Conservation (phyloP, 2,113 vertebrate species). For the Montifringilla adamsi region DNA sequence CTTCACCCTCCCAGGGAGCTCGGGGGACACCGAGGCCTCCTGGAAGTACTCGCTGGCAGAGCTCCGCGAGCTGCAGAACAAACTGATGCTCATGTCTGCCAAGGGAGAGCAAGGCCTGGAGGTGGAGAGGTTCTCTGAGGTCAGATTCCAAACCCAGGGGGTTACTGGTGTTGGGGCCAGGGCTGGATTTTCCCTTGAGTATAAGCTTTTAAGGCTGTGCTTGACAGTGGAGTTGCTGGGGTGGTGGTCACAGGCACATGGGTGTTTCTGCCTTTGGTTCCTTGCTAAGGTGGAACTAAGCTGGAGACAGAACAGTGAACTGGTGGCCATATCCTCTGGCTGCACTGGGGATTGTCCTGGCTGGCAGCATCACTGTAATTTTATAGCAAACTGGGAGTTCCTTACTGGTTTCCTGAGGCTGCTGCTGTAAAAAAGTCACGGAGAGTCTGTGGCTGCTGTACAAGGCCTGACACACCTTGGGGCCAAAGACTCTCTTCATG, state of each 20-base stretch:
- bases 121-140: constrained; percentile 91
- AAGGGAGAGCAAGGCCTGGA: constrained; percentile 88
- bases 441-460: not conserved
- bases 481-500: not conserved
- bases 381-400: not conserved
- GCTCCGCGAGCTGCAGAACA: constrained; percentile 90
- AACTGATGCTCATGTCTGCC: constrained; percentile 96
- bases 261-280: not conserved
- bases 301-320: not conserved
- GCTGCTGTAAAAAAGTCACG: not conserved
- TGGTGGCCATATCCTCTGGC: not conserved
- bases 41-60: constrained; percentile 84
- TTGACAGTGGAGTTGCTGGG: not conserved
- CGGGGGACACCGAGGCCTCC: constrained; percentile 2
- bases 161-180: not conserved
- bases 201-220: not conserved
- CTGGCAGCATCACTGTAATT: not conserved
- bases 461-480: not conserved
- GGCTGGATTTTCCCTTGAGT: not conserved
- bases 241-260: not conserved
- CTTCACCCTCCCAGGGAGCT: constrained; percentile 77
- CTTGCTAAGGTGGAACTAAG: not conserved
- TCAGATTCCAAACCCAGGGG: constrained; percentile 22
- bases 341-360: not conserved
- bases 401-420: not conserved